Evolutionary conservation across 1,140 invertebrate species (phyloP).

Genomic region (Saccostrea cuccullata): DNA sequence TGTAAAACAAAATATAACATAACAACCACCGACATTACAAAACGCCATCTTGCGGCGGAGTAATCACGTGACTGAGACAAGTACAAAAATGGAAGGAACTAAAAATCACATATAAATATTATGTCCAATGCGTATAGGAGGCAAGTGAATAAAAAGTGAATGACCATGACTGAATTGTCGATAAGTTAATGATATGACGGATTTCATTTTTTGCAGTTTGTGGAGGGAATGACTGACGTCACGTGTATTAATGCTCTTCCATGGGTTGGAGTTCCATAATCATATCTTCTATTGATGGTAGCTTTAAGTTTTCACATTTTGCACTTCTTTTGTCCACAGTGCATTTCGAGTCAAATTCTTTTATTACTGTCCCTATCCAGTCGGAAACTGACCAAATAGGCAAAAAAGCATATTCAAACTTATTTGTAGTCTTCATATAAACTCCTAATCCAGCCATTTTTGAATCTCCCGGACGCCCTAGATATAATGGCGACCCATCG

Average conservation of each 20-base stretch:
- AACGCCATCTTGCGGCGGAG: neutral
- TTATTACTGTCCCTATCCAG: conserved; percentile 49
- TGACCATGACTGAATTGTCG: neutral
- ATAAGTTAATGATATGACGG: conserved; percentile 22
- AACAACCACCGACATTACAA: conserved; percentile 18
- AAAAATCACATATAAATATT: neutral
- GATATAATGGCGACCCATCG: conserved; percentile 46
- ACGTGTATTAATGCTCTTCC: conserved; percentile 34
- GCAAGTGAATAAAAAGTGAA: neutral
- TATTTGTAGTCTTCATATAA: conserved; percentile 31
- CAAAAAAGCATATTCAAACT: conserved; percentile 46
- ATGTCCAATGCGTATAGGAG: conserved; percentile 15
- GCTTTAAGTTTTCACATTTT: conserved; percentile 8
- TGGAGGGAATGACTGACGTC: conserved; percentile 27
- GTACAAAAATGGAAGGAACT: conserved; percentile 1
- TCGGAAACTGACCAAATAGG: conserved; percentile 54
- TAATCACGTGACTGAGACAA: conserved; percentile 6
- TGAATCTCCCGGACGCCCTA: conserved; percentile 47
- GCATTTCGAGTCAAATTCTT: conserved; percentile 49
- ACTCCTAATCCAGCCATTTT: conserved; percentile 48
- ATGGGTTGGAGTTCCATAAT: conserved; percentile 26
- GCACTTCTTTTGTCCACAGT: conserved; percentile 26
- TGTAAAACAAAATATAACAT: neutral
- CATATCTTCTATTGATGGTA: conserved; percentile 30
- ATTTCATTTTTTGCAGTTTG: conserved; percentile 5